phyloP scores from a whole-genome alignment of 2,113 vertebrate genomes.

The Tachycineta bicolor region DNA sequence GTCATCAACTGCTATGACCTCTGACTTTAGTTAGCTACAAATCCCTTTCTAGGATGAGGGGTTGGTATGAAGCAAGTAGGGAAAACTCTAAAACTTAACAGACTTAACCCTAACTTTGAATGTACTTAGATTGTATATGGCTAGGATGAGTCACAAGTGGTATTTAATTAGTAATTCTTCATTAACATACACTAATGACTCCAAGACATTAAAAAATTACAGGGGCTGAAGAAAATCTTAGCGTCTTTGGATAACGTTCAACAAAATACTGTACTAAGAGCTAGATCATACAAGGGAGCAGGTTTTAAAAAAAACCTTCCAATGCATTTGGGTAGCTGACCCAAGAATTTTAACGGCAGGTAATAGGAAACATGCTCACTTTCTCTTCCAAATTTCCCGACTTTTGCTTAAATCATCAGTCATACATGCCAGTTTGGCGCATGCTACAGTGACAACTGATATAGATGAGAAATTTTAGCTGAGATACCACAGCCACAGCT shows the following conservation, averaged over 20 bases:
- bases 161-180: neutral
- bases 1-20: neutral
- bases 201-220: neutral
- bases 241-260: neutral
- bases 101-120: neutral
- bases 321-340: neutral
- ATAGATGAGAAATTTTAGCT: neutral
- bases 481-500: neutral
- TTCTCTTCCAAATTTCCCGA: neutral
- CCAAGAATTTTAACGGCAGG: neutral
- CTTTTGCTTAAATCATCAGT: neutral
- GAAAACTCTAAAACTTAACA: neutral
- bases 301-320: neutral
- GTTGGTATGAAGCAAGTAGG: neutral
- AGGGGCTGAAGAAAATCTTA: neutral
- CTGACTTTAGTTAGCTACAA: neutral
- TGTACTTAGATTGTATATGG: neutral
- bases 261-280: neutral
- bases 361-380: neutral
- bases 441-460: neutral
- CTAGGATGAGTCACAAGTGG: neutral
- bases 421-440: neutral
- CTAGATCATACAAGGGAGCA: neutral
- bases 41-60: neutral
- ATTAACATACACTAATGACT: neutral